Conservation (phyloP, 1,140 invertebrate species). For the Euglossa dilemma region DNA sequence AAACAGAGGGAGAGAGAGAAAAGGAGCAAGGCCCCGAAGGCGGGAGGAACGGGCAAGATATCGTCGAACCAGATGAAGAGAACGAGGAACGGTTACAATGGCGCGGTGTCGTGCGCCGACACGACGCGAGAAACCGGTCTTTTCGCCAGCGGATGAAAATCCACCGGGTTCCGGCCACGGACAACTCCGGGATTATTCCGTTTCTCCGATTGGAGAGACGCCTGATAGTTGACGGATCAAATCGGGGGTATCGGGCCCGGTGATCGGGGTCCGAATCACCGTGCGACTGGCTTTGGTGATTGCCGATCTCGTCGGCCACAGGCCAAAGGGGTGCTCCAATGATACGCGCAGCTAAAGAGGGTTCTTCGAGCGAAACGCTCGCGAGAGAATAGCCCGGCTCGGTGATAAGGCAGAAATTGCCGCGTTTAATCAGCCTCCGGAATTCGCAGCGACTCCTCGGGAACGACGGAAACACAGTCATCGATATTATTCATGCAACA, state of each 20-base stretch:
- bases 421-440: background rate
- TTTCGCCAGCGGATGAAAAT: conserved; percentile 34
- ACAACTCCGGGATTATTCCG: conserved; percentile 14
- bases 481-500: conserved; percentile 23
- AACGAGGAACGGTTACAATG: conserved; percentile 42
- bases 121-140: conserved; percentile 34
- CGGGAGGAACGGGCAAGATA: conserved; percentile 7
- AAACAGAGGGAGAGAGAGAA: conserved; percentile 6
- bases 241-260: background rate
- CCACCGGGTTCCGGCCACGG: conserved; percentile 4
- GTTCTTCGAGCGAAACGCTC: too few species aligned
- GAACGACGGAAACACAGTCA: conserved; percentile 1
- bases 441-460: background rate
- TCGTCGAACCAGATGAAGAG: conserved; percentile 39
- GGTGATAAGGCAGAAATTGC: background rate
- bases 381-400: too few species aligned
- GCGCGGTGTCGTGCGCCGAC: conserved; percentile 33
- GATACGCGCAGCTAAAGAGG: too few species aligned
- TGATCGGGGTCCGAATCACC: background rate
- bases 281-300: background rate
- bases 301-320: background rate
- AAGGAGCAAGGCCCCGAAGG: background rate
- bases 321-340: too few species aligned
- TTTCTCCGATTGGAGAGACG: conserved; percentile 1
- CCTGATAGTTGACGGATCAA: background rate